A percentile compares a stretch with the other conserved stretches of the same genome.
Evolutionary conservation across 2,888 invertebrate species (phyloP).

Genomic region (Tenthredo distinguenda): DNA sequence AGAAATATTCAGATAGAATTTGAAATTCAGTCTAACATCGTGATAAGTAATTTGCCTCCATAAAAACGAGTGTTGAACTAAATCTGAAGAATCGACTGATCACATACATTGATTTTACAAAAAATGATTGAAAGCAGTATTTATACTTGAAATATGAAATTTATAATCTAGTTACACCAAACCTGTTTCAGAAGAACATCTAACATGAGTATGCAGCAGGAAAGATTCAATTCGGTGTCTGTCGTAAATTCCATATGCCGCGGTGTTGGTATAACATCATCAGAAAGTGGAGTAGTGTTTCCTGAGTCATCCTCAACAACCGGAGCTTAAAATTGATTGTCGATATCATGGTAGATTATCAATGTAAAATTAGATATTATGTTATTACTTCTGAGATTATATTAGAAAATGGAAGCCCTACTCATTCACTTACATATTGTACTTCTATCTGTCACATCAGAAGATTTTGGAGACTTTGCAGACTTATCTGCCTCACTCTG

Average conservation of each 20-base stretch:
- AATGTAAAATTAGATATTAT: neutral
- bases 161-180: neutral
- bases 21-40: slow-evolving; percentile 23
- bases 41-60: neutral
- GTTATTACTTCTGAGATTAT: neutral
- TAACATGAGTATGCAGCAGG: slow-evolving; percentile 97
- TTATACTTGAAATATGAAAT: neutral
- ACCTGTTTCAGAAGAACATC: slow-evolving; percentile 97
- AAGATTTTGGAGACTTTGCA: slow-evolving; percentile 63
- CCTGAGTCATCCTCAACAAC: slow-evolving; percentile 86
- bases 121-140: neutral
- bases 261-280: slow-evolving; percentile 83
- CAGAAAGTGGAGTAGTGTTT: slow-evolving; percentile 85
- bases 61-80: neutral
- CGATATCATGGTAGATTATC: slow-evolving; percentile 13
- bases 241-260: slow-evolving; percentile 85
- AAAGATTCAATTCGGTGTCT: slow-evolving; percentile 89
- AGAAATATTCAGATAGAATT: slow-evolving; percentile 22
- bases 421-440: slow-evolving; percentile 80
- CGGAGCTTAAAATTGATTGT: slow-evolving; percentile 78
- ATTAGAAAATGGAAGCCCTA: slow-evolving; percentile 19
- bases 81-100: neutral
- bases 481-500: slow-evolving; percentile 60
- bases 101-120: neutral
- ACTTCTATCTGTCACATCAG: slow-evolving; percentile 73